These are phyloP conservation scores for Steinernema hermaphroditum DNA, from an alignment of 2,888 invertebrate species.

Conservation along the genomic window DNA sequence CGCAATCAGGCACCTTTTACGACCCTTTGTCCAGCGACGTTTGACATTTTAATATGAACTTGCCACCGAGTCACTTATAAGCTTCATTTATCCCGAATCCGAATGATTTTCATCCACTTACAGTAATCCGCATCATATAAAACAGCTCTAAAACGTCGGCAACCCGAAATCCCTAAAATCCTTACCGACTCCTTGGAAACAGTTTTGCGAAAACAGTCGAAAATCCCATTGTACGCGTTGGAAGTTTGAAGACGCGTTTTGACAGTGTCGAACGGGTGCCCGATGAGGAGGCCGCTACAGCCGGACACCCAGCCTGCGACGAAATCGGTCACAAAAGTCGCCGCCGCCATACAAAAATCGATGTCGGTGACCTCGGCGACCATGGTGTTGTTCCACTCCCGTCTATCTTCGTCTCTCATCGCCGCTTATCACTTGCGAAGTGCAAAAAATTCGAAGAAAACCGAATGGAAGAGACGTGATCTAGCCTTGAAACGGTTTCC, in stretches of 20 bases:
- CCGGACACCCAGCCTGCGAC: constrained; percentile 59
- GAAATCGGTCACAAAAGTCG: constrained; percentile 37
- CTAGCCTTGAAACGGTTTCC: not conserved
- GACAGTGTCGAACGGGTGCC: constrained; percentile 69
- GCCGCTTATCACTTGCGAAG: not conserved
- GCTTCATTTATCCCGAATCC: too few relatives aligned
- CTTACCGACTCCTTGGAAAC: constrained; percentile 45
- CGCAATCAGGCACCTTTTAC: too few relatives aligned
- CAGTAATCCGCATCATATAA: not conserved
- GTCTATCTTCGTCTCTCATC: not conserved
- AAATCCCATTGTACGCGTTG: constrained; percentile 47
- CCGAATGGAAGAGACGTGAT: too few relatives aligned
- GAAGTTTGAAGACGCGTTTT: constrained; percentile 66
- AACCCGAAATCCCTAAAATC: too few relatives aligned
- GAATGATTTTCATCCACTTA: too few relatives aligned
- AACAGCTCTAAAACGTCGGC: not conserved
- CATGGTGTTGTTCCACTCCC: not conserved
- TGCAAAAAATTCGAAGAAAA: not conserved
- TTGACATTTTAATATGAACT: too few relatives aligned
- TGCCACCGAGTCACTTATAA: too few relatives aligned
- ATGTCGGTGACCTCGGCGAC: constrained; percentile 30
- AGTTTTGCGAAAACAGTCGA: constrained; percentile 50
- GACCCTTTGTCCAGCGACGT: too few relatives aligned
- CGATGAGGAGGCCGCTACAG: constrained; percentile 67
- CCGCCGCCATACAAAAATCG: constrained; percentile 22